Percentiles rank a stretch among this genome's conserved stretches.
phyloP scores from a whole-genome alignment of 2,113 vertebrate species.

The Hippocampus abdominalis region DNA sequence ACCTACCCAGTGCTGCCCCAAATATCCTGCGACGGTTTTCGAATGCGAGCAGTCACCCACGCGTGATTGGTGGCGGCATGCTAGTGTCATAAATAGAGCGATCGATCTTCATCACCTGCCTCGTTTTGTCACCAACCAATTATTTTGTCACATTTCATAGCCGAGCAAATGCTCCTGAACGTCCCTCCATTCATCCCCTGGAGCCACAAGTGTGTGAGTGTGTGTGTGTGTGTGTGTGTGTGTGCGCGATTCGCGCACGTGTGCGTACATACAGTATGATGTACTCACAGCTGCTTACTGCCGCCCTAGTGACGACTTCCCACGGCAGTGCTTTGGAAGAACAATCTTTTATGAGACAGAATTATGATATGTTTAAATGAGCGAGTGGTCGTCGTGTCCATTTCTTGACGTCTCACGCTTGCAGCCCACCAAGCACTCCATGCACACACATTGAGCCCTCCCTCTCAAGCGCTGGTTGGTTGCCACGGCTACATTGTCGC shows the following conservation, averaged over 20 bases:
- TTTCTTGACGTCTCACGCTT: conserved; percentile 1
- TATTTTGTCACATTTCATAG: conserved; percentile 47
- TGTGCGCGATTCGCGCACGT: conserved; percentile 6
- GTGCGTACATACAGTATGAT: background rate
- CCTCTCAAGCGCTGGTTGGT: conserved; percentile 61
- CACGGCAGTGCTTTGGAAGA: conserved; percentile 19
- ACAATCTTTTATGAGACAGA: conserved; percentile 4
- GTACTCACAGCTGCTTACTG: background rate
- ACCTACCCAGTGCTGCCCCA: conserved; percentile 12
- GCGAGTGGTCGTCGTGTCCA: conserved; percentile 24
- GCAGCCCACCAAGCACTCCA: conserved; percentile 1
- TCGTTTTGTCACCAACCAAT: conserved; percentile 34
- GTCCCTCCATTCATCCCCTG: conserved; percentile 47
- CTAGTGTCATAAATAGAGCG: conserved; percentile 33
- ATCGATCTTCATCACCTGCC: conserved; percentile 53
- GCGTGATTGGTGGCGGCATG: conserved; percentile 9
- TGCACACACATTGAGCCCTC: conserved; percentile 41
- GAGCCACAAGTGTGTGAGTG: conserved; percentile 54
- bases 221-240: conserved; percentile 16
- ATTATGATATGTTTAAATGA: conserved; percentile 35
- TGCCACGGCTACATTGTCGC: conserved; percentile 68
- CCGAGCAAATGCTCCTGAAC: conserved; percentile 28
- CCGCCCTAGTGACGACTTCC: conserved; percentile 4
- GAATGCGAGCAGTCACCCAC: background rate
- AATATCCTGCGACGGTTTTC: background rate